Percentiles rank a stretch among this genome's conserved stretches.
Evolutionary conservation across 2,113 vertebrate genomes (phyloP).

Genomic region (Dipodomys stephensi): DNA sequence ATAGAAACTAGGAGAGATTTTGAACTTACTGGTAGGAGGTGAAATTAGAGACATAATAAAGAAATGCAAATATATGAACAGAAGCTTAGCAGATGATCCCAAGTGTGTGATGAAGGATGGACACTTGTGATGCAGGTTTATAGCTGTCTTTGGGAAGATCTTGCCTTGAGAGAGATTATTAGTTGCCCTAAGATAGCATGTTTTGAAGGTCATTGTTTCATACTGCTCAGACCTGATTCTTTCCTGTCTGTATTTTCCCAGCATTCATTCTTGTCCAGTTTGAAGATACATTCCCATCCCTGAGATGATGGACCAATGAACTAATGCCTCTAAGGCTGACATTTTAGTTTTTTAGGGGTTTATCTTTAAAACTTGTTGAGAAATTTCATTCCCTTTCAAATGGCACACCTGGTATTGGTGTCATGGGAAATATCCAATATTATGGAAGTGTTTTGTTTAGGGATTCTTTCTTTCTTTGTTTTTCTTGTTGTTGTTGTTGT

Average conservation of each 20-base stretch:
- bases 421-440: not conserved
- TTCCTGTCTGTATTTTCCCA: not conserved
- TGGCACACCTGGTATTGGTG: not conserved
- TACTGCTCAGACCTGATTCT: not conserved
- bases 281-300: not conserved
- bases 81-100: not conserved
- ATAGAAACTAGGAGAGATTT: not conserved
- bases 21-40: not conserved
- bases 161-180: not conserved
- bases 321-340: not conserved
- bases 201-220: slow-evolving; percentile 27
- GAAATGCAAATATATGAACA: not conserved
- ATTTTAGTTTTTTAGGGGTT: not conserved
- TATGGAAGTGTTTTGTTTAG: not conserved
- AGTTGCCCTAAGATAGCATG: not conserved
- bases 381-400: not conserved
- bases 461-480: no score
- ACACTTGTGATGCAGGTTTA: not conserved
- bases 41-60: not conserved
- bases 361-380: not conserved
- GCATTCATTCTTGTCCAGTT: not conserved
- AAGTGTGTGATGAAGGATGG: no score
- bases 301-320: not conserved
- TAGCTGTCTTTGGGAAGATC: not conserved
- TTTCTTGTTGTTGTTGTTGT: no score